Evolutionary conservation across 2,797 vertebrate genomes (phyloP), one percentile per base, ranked within the genome.

Genomic region (Microctenopoma steveboyesi): DNA sequence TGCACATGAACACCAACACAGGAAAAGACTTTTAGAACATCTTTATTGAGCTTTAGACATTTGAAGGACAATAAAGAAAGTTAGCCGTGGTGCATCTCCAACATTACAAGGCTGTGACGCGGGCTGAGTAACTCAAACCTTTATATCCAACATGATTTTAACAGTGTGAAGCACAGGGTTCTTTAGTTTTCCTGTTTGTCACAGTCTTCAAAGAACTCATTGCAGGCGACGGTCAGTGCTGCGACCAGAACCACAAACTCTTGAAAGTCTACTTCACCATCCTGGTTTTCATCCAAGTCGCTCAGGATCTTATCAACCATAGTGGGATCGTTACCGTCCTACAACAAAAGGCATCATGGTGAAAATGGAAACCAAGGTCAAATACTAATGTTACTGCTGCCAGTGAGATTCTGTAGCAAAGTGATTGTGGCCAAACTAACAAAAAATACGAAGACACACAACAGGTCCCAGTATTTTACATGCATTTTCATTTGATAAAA

Each of bases 221-320:
- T 97, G 85, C 96, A 96, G 66, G 95, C 94, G 72, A 98, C 92
- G 0, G 96, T 97, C 80, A 99, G 90, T 0, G 93, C 92, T 0
- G 94, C 95, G 28, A 99, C 95, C 82, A 98, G 86, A 35, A 95
- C 81, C n/a, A 98, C 94, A 15, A 95, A 99, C 83, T 99, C 97
- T 88, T 96, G 93, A 87, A 99, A 99, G 84, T 98, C 95, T 76
- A 98, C 95, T 52, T 98, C 89, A 0, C 96, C 96, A 0, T 99
- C 97, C 1, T 89, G 78, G 1, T 98, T 95, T 51, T 95, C 95
- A 37, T 99, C 97, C 83, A 99, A 86, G 58, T 96, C 95, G 0
- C 68, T 81, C 95, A 99, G 95, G 18, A 99, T 95, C 86, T 94
- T 94, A 71, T 98, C 96, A 28, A 98, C 95, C 0, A 92, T 84